Conservation (phyloP, 2,797 vertebrate genomes). For the Artibeus lituratus region DNA sequence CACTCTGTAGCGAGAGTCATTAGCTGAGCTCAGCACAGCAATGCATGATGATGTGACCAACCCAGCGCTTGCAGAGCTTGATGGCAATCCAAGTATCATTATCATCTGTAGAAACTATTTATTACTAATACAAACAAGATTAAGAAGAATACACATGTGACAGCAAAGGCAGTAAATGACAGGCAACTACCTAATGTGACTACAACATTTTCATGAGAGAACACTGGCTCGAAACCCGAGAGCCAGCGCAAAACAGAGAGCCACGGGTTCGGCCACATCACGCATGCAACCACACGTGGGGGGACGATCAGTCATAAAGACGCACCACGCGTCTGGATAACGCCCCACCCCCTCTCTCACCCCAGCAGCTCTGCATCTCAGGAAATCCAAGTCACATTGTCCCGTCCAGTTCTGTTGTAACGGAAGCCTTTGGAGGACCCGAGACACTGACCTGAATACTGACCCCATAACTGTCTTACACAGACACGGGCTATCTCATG, state of each 20-base stretch:
- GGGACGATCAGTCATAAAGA: background rate
- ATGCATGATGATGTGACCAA: background rate
- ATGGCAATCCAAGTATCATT: slow-evolving; percentile 51
- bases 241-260: background rate
- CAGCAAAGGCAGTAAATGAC: slow-evolving; percentile 11
- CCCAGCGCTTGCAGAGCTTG: slow-evolving; percentile 20
- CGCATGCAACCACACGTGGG: background rate
- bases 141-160: slow-evolving; percentile 22
- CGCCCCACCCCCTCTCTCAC: background rate
- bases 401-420: background rate
- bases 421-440: background rate
- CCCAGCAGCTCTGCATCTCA: background rate
- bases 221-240: slow-evolving; percentile 26
- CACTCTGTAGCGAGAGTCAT: slow-evolving; percentile 41
- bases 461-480: background rate
- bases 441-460: background rate
- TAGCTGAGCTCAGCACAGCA: slow-evolving; percentile 43
- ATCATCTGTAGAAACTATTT: slow-evolving; percentile 34
- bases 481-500: background rate
- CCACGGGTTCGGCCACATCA: background rate
- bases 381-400: background rate
- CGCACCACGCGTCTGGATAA: background rate
- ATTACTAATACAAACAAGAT: slow-evolving; percentile 42
- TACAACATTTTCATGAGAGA: background rate
- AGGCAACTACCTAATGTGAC: background rate